Evolutionary conservation across 2,888 invertebrate species (phyloP).

Genomic region (Thera britannica): DNA sequence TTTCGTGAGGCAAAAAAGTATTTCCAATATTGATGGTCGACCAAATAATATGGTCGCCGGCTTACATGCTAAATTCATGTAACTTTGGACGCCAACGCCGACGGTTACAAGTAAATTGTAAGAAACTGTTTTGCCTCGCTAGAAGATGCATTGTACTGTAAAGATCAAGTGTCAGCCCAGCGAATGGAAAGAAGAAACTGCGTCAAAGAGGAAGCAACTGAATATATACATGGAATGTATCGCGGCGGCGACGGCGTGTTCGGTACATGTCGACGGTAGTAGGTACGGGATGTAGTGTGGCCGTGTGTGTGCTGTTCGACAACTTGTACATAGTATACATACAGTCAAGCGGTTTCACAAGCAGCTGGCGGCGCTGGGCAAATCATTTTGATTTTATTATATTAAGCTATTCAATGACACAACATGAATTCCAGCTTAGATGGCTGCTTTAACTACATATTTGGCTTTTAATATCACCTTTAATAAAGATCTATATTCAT

Average conservation of each 20-base stretch:
- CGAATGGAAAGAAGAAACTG: constrained; percentile 38
- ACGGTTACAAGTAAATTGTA: not conserved
- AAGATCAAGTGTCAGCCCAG: constrained; percentile 38
- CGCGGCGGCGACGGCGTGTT: constrained; percentile 45
- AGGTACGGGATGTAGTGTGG: constrained; percentile 44
- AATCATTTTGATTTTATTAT: constrained; percentile 31
- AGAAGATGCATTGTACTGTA: constrained; percentile 29
- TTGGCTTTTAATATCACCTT: no score
- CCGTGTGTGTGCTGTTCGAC: constrained; percentile 48
- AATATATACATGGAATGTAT: constrained; percentile 40
- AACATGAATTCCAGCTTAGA: not conserved
- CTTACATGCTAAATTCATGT: not conserved
- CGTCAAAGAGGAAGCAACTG: constrained; percentile 38
- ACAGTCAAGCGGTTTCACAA: constrained; percentile 48
- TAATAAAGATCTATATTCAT: not conserved
- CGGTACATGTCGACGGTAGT: constrained; percentile 36
- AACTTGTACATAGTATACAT: constrained; percentile 30
- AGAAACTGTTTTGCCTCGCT: constrained; percentile 38
- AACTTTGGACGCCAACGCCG: not conserved
- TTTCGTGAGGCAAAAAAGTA: constrained; percentile 41
- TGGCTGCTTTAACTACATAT: no score
- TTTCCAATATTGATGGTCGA: constrained; percentile 17
- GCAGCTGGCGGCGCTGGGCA: constrained; percentile 44
- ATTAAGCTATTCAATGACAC: not conserved
- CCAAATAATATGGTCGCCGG: not conserved